Conservation (phyloP, 2,888 invertebrate species). For the Orchestes rusci region DNA sequence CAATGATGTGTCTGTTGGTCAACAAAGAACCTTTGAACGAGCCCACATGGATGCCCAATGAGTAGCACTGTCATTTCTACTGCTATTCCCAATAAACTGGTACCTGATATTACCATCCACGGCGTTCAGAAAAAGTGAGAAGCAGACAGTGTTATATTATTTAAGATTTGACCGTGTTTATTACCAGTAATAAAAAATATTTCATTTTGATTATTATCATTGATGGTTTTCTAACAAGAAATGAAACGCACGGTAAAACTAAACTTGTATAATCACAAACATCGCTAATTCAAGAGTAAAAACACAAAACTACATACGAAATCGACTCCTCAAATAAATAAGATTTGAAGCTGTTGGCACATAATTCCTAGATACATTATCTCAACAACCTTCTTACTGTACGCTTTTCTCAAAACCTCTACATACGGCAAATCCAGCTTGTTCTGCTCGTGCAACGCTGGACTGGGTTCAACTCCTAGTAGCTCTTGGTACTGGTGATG, state of each 20-base stretch:
- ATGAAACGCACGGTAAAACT: too few relatives aligned
- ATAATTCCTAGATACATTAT: too few relatives aligned
- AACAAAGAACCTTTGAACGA: conserved; percentile 63
- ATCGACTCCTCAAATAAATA: too few relatives aligned
- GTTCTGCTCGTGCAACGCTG: conserved; percentile 76
- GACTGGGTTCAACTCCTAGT: conserved; percentile 55
- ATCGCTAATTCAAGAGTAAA: too few relatives aligned
- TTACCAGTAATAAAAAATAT: background rate
- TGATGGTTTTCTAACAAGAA: too few relatives aligned
- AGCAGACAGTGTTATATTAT: too few relatives aligned
- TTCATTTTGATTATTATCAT: too few relatives aligned
- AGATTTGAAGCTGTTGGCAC: too few relatives aligned
- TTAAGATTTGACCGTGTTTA: background rate
- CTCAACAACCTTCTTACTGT: conserved; percentile 48
- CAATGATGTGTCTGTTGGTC: conserved; percentile 84
- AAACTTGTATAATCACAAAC: too few relatives aligned
- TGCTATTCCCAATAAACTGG: conserved; percentile 42
- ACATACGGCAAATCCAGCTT: conserved; percentile 80
- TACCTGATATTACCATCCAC: conserved; percentile 65
- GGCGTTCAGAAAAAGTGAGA: conserved; percentile 49
- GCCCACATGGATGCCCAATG: conserved; percentile 46
- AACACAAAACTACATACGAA: too few relatives aligned
- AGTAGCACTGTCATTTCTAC: conserved; percentile 4
- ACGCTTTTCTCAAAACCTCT: conserved; percentile 69
- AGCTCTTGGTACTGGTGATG: conserved; percentile 39